Conservation (phyloP, 92 coral and sea anemone genomes). For the Chrysogorgia sp. region DNA sequence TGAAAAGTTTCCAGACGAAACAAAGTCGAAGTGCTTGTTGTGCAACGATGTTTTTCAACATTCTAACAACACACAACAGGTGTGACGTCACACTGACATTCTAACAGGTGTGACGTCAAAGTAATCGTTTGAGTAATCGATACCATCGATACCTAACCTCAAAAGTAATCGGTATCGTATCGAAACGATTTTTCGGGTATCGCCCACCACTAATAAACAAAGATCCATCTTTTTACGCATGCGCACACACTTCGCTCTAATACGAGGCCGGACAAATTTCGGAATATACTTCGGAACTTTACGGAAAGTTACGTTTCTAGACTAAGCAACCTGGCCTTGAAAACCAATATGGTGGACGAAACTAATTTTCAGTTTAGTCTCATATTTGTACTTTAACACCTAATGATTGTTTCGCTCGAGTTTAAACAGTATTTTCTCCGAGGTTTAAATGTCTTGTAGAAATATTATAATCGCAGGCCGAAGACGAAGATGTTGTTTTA, state of each 20-base stretch:
- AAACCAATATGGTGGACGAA: conserved; percentile 43
- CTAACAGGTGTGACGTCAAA: too few species aligned
- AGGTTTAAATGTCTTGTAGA: not conserved
- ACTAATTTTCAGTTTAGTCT: not conserved
- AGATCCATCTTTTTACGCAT: conserved; percentile 3
- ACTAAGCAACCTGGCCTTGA: conserved; percentile 34
- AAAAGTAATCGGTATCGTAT: too few species aligned
- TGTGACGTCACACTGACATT: too few species aligned
- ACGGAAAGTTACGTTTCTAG: conserved; percentile 14
- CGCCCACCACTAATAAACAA: conserved; percentile 21
- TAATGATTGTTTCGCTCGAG: not conserved
- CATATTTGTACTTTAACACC: too few species aligned
- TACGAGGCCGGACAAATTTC: conserved; percentile 7
- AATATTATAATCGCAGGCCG: not conserved
- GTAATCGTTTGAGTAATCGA: too few species aligned
- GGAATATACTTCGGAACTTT: not conserved
- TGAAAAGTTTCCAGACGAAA: too few species aligned
- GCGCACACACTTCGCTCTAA: conserved; percentile 10
- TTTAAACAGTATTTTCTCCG: not conserved
- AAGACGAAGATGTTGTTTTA: not conserved
- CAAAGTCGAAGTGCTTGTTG: too few species aligned
- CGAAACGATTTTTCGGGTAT: too few species aligned
- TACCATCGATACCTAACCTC: too few species aligned
- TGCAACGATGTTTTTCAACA: too few species aligned
- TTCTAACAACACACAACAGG: too few species aligned